Conservation (phyloP, 1,140 invertebrate species). For the Microplitis mediator region DNA sequence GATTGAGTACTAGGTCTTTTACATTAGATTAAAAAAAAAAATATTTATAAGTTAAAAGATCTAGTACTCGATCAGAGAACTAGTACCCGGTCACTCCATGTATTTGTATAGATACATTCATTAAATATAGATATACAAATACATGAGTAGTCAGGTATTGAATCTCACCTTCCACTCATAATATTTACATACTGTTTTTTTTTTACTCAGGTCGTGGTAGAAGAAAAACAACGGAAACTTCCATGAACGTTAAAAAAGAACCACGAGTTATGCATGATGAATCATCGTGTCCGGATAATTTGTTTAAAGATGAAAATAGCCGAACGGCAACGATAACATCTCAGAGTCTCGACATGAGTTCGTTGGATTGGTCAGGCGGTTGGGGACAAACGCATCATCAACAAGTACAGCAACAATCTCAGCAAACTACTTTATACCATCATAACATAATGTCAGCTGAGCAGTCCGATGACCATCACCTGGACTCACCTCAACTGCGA, state of each 20-base stretch:
- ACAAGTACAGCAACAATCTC: conserved; percentile 24
- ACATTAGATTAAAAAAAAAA: too few species aligned
- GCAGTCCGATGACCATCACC: conserved; percentile 35
- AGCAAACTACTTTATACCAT: conserved; percentile 27
- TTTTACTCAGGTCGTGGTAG: conserved; percentile 50
- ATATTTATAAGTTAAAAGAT: too few species aligned
- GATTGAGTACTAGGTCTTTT: too few species aligned
- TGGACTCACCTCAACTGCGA: conserved; percentile 42
- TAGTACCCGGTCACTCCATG: too few species aligned
- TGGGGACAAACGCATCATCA: conserved; percentile 46
- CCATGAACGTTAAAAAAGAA: conserved; percentile 35
- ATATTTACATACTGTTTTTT: conserved; percentile 14
- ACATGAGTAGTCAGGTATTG: too few species aligned
- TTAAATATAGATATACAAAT: too few species aligned
- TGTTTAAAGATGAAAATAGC: conserved; percentile 32
- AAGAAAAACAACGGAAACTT: conserved; percentile 51
- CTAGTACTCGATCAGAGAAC: too few species aligned
- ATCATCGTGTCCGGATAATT: conserved; percentile 39
- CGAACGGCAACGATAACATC: conserved; percentile 27
- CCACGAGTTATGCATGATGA: conserved; percentile 40
- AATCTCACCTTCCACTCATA: background rate
- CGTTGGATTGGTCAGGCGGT: conserved; percentile 48
- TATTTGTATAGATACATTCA: too few species aligned
- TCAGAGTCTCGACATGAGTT: conserved; percentile 43
- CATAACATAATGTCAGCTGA: conserved; percentile 41